Evolutionary conservation across 2,113 vertebrate genomes (phyloP), one percentile per base, ranked within the genome.

Genomic region (Petrocephalus zakoni): DNA sequence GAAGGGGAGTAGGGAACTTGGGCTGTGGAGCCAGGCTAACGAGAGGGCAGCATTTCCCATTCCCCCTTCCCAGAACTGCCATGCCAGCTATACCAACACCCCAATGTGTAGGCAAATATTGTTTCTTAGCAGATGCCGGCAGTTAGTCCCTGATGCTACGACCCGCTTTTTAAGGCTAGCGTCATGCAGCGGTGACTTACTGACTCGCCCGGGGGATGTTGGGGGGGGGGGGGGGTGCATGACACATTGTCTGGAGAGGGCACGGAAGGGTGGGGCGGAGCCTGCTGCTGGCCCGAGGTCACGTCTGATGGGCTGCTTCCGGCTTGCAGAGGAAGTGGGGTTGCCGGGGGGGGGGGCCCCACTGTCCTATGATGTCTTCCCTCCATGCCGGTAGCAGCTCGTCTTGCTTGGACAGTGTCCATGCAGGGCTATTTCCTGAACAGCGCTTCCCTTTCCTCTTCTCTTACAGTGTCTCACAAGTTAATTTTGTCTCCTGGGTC

Each of bases 261-360:
- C 49, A 17, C 3, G 2, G 13, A 85, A 52, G 83, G 47, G 83
- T n/a, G 10, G 22, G 83, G 49, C 52, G 2, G 84, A 49, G 81
- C 9, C 21, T 8, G 13, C 0, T 83, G 84, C 84, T 13, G 17
- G 25, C 15, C 15, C 37, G 52, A 86, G 84, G 84, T 86, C 84
- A 86, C 19, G 84, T 86, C 84, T 86, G 84, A 17, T 55, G 19
- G 81, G n/a, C 84, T 86, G 52, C 51, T 21, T 86, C 84, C 51
- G n/a, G 83, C 47, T 53, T 53, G 29, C n/a, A 2, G n/a, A 86
- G 84, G 46, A 83, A 21, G 37, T 49, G 49, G 84, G 52, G 84
- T 52, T 47, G 46, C 84, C 49, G 52, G 4, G 51, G 49, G 29
- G 51, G 25, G 75, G 81, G 46, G 81, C 1, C 46, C n/a, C 37